These are phyloP conservation scores for Ormyrus nitidulus DNA, from an alignment of 2,888 invertebrate species.

Conservation along the genomic window DNA sequence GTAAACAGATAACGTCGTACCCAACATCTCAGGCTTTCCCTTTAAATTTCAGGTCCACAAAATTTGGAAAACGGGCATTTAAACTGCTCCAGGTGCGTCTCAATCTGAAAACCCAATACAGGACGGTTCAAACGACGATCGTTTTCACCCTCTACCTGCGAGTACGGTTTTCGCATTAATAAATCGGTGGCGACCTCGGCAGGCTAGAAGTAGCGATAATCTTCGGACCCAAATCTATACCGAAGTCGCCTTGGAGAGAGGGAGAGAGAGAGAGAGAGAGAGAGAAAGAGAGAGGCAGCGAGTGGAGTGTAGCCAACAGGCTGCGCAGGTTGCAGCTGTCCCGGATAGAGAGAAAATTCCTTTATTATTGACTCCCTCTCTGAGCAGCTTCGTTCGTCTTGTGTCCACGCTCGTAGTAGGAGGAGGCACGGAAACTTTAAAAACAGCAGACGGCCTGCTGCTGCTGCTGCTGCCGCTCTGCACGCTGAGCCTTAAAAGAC, in stretches of 20 bases:
- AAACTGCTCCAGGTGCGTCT: no score
- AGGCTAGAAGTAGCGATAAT: no score
- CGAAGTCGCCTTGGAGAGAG: not conserved
- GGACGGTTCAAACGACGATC: no score
- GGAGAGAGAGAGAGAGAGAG: not conserved
- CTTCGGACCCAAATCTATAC: not conserved
- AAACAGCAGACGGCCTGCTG: not conserved
- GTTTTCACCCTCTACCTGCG: no score
- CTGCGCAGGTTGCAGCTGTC: conserved; percentile 55
- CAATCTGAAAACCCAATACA: no score
- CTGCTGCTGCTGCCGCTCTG: no score
- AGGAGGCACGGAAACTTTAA: conserved; percentile 2
- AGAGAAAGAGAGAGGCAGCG: not conserved
- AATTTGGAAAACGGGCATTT: no score
- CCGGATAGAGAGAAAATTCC: conserved; percentile 51
- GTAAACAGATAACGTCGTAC: no score
- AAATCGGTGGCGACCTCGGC: no score
- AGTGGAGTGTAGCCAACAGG: conserved; percentile 34
- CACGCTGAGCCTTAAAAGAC: not conserved
- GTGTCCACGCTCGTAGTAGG: not conserved
- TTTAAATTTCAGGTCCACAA: no score
- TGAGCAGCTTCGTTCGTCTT: not conserved
- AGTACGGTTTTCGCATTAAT: no score
- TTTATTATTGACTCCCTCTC: conserved; percentile 46
- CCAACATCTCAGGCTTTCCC: no score